Evolutionary conservation across 2,888 invertebrate genomes (phyloP).

Genomic region (Epirrita christyi): DNA sequence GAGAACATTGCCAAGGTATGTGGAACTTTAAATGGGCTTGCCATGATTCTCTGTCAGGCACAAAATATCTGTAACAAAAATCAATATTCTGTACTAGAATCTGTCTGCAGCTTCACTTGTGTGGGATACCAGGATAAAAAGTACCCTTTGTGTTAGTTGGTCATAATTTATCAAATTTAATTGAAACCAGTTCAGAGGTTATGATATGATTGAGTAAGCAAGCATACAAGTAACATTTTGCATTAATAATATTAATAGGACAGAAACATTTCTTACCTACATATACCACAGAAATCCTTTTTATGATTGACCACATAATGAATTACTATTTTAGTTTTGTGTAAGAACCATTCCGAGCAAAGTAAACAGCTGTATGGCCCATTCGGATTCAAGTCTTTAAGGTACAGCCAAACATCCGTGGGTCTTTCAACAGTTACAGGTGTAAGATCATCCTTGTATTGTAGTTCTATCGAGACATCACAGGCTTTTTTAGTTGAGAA

Average conservation of each 20-base stretch:
- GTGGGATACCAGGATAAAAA: too few species aligned
- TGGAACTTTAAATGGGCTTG: slow-evolving; percentile 67
- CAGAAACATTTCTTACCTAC: slow-evolving; percentile 56
- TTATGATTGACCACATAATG: slow-evolving; percentile 81
- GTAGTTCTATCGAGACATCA: slow-evolving; percentile 49
- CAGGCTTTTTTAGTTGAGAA: slow-evolving; percentile 36
- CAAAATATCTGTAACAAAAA: slow-evolving; percentile 70
- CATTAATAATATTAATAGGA: neutral
- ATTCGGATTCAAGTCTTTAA: slow-evolving; percentile 74
- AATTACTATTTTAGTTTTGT: slow-evolving; percentile 72
- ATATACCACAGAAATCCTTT: slow-evolving; percentile 80
- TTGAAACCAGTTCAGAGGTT: too few species aligned
- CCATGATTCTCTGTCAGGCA: slow-evolving; percentile 71
- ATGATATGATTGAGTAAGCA: too few species aligned
- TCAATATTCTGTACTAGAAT: neutral
- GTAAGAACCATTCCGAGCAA: slow-evolving; percentile 79
- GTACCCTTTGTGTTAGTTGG: too few species aligned
- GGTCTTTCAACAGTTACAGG: slow-evolving; percentile 63
- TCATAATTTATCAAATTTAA: too few species aligned
- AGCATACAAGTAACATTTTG: too few species aligned
- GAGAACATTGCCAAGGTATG: slow-evolving; percentile 77
- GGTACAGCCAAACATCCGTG: slow-evolving; percentile 76
- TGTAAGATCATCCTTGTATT: slow-evolving; percentile 22
- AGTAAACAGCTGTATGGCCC: slow-evolving; percentile 79
- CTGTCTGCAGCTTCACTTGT: too few species aligned